Evolutionary conservation across 2,888 invertebrate genomes (phyloP), one percentile per base, ranked within the genome.

Genomic region (Tribolium freemani): DNA sequence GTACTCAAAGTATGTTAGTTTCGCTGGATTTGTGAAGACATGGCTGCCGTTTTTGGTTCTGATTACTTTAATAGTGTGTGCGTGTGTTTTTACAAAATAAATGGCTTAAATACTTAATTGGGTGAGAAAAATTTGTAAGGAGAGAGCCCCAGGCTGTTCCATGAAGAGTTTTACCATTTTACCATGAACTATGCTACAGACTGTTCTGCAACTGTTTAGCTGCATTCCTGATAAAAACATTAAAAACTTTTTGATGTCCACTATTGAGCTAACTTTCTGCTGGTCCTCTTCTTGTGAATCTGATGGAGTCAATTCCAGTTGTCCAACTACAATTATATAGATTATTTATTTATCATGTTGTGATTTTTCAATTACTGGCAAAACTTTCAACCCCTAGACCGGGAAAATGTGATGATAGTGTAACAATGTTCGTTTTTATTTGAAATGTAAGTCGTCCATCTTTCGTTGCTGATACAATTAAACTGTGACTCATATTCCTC

Each of bases 201-300:
- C 87, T 0, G 95, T 91, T 78, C 89, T 88, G 56, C 90, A 90
- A 50, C 94, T 93, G 71, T 92, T 92, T 57, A 96, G 88, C 78
- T 94, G 93, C 74, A 96, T 93, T 10, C 95, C 93, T 46, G 91
- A 90, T 3, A 96, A 87, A 79, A 96, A 96, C 85, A 93, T 92
- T 0, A 93, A 88, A 48, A 96, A 90, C 82, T 93, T 95, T 80
- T 93, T 93, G 0, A 95, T 92, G 81, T 96, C 96, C 2, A 96
- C 90, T 9, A 90, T 87, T 68, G 93, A 92, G 16, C 89, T 86
- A 26, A 90, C 85, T 50, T 76, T 78, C 30, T 89, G 87, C 77
- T 88, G 87, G 46, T 85, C 83, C 78, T 73, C 72, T 54, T 69
- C 64, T 63, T 75, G 71, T 56, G 38, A 30, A 26, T 78, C 66